Evolutionary conservation across 2,113 vertebrate species (phyloP), one percentile per base, ranked within the genome.

Genomic region (Sturnus vulgaris): DNA sequence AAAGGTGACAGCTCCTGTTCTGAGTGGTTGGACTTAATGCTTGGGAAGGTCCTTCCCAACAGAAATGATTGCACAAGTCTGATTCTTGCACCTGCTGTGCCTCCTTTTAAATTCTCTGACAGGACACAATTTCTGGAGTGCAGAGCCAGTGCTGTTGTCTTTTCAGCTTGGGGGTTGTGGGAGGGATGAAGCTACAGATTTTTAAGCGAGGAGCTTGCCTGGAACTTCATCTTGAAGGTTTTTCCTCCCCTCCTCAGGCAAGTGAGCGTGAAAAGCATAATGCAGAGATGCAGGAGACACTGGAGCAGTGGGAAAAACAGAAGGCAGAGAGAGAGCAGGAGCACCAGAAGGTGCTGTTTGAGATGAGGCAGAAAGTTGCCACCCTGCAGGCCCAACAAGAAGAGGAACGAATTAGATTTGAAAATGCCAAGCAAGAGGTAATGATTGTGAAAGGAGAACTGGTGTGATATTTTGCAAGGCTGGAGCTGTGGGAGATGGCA

Each of bases 361-460:
- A 97, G 40, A 79, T 97, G 65, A 89, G 81, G 49, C 84, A 92
- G 68, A 68, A 97, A 76, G 57, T 65, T 3, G 90, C 92, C 77
- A 39, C 90, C 17, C 9, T 97, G 59, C 69, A n/a, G 70, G 75
- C 72, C 21, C 92, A 95, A 81, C 95, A 92, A 71, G 95, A 97
- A 49, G 93, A 96, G 75, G 96, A 96, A 15, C 66, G 20, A 64
- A 65, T 28, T 0, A 82, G 96, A 56, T 88, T 84, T 1, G 82
- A 96, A 95, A 95, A 35, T 78, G 87, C 91, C 91, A 97, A 94
- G 93, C 94, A 65, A 84, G 96, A 88, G 92, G 91, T 95, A 84
- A 73, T 31, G 42, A 16, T 8, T 11, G 9, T 33, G 42, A 21
- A 49, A 61, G 15, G 44, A 49, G 40, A 53, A 50, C 12, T 30